These are phyloP conservation scores for Portevinia maculata DNA, from an alignment of 2,888 invertebrate species.

Conservation along the genomic window DNA sequence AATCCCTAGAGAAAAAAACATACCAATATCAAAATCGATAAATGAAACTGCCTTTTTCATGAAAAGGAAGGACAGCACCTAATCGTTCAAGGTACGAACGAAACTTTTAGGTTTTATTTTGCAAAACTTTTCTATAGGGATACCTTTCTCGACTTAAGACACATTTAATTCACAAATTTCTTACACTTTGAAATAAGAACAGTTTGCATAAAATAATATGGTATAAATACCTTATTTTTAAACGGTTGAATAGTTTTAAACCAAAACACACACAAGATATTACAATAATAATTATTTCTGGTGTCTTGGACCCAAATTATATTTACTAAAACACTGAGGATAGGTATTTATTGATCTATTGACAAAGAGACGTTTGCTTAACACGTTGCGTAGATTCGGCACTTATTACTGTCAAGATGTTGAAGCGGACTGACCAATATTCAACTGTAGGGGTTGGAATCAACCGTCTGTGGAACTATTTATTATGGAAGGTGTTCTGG, in stretches of 20 bases:
- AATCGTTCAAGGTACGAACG: slow-evolving; percentile 8
- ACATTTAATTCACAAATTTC: slow-evolving; percentile 21
- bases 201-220: slow-evolving; percentile 9
- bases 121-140: background rate
- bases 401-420: slow-evolving; percentile 59
- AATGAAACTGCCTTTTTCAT: slow-evolving; percentile 59
- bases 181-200: background rate
- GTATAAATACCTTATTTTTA: slow-evolving; percentile 57
- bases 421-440: slow-evolving; percentile 62
- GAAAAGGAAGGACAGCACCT: slow-evolving; percentile 20
- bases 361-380: slow-evolving; percentile 25
- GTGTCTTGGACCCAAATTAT: slow-evolving; percentile 57
- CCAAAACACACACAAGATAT: slow-evolving; percentile 49
- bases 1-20: slow-evolving; percentile 21
- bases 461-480: slow-evolving; percentile 53
- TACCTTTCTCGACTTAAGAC: background rate
- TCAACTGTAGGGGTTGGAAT: slow-evolving; percentile 23
- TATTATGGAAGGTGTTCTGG: slow-evolving; percentile 69
- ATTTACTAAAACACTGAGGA: slow-evolving; percentile 42
- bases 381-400: slow-evolving; percentile 41
- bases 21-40: slow-evolving; percentile 66
- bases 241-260: slow-evolving; percentile 27
- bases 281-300: slow-evolving; percentile 8
- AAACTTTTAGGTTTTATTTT: slow-evolving; percentile 10
- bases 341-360: slow-evolving; percentile 27